Conservation (phyloP, 2,797 vertebrate species). For the Phrynocephalus forsythii region DNA sequence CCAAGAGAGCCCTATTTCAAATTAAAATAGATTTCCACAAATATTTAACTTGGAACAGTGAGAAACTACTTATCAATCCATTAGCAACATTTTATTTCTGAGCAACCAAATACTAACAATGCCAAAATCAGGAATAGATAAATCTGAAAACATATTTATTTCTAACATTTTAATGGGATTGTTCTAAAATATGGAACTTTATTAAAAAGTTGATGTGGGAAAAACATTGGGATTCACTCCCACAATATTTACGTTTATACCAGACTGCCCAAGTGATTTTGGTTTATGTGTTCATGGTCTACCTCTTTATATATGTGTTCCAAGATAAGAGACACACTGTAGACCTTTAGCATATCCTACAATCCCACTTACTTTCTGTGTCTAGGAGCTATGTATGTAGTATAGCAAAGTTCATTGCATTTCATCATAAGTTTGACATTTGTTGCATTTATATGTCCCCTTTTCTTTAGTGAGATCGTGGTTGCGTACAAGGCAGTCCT, state of each 20-base stretch:
- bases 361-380: neutral
- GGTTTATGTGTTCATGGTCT: neutral
- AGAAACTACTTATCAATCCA: conserved; percentile 25
- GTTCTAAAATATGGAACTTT: conserved; percentile 4
- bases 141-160: neutral
- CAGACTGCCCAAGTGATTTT: neutral
- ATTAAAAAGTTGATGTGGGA: conserved; percentile 9
- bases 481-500: too few relatives aligned
- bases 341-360: neutral
- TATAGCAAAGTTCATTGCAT: neutral
- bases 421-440: neutral
- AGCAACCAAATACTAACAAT: conserved; percentile 17
- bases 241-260: neutral
- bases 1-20: conserved; percentile 40
- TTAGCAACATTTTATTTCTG: conserved; percentile 25
- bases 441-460: too few relatives aligned
- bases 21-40: conserved; percentile 34
- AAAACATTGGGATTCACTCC: conserved; percentile 14
- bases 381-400: neutral
- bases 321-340: neutral
- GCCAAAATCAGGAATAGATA: neutral
- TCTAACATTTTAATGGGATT: conserved; percentile 23
- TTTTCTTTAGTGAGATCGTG: too few relatives aligned
- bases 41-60: conserved; percentile 23
- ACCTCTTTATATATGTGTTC: neutral